These are phyloP conservation scores for Alloplasta piceator DNA, from an alignment of 2,888 invertebrate species.

Conservation along the genomic window DNA sequence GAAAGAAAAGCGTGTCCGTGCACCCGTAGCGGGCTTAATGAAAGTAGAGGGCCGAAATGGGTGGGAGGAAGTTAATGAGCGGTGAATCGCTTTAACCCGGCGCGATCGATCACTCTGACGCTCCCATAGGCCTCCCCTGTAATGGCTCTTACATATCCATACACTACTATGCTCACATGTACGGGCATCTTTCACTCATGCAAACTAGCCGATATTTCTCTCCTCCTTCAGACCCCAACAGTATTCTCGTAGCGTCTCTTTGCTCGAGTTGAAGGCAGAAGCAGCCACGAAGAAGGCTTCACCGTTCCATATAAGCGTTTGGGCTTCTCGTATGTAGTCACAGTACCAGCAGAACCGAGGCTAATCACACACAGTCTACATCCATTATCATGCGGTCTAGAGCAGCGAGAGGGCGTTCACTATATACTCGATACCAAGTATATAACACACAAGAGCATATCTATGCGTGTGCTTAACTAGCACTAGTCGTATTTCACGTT, in stretches of 20 bases:
- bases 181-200: slow-evolving; percentile 24
- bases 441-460: slow-evolving; percentile 22
- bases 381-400: neutral
- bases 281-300: slow-evolving; percentile 45
- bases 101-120: slow-evolving; percentile 59
- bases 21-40: slow-evolving; percentile 41
- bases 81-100: slow-evolving; percentile 72
- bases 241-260: slow-evolving; percentile 19
- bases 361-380: slow-evolving; percentile 31
- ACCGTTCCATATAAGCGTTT: neutral
- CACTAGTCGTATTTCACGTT: neutral
- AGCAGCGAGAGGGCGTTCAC: slow-evolving; percentile 45
- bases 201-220: slow-evolving; percentile 14
- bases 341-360: slow-evolving; percentile 41
- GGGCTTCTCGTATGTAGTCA: slow-evolving; percentile 11
- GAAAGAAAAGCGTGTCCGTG: slow-evolving; percentile 37
- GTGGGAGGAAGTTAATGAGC: slow-evolving; percentile 56
- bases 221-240: neutral
- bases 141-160: slow-evolving; percentile 4
- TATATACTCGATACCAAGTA: slow-evolving; percentile 12
- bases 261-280: slow-evolving; percentile 50
- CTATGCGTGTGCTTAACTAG: neutral
- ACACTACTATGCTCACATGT: neutral
- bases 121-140: slow-evolving; percentile 23
- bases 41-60: slow-evolving; percentile 29